Conservation (phyloP, 2,888 invertebrate species). For the Pristionchus exspectatus region DNA sequence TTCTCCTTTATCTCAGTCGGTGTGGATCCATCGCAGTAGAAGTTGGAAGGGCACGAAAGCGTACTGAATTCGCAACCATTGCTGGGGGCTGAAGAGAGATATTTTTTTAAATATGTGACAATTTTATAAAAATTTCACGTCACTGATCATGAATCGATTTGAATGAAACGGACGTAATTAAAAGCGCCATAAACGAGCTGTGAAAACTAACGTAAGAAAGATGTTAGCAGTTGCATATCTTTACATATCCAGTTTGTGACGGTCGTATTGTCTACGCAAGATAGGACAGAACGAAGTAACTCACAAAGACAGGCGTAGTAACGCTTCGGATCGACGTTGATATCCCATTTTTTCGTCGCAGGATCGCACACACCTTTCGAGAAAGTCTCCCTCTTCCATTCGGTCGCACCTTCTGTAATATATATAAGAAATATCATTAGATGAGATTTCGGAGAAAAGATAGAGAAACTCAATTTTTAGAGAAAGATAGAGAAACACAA, state of each 20-base stretch:
- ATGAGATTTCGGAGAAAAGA: background rate
- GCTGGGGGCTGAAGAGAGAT: background rate
- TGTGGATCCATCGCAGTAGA: slow-evolving; percentile 22
- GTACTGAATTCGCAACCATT: background rate
- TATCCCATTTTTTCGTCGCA: background rate
- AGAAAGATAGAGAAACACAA: no score
- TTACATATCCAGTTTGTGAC: no score
- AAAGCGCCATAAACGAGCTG: no score
- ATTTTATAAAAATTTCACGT: background rate
- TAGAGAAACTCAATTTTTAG: background rate
- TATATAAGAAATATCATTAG: background rate
- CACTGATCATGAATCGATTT: background rate
- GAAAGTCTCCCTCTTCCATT: background rate
- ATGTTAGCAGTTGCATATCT: background rate
- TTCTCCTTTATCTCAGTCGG: background rate
- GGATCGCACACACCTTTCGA: background rate
- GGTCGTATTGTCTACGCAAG: no score
- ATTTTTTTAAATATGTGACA: background rate
- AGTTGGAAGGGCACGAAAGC: background rate
- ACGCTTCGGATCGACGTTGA: background rate
- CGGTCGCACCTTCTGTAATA: background rate
- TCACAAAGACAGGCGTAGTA: slow-evolving; percentile 43
- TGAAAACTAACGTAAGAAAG: background rate
- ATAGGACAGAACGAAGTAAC: background rate
- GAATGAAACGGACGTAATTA: no score